Base-by-base conservation (phyloP, 2,888 invertebrate species). In the Galeruca laticollis region DNA sequence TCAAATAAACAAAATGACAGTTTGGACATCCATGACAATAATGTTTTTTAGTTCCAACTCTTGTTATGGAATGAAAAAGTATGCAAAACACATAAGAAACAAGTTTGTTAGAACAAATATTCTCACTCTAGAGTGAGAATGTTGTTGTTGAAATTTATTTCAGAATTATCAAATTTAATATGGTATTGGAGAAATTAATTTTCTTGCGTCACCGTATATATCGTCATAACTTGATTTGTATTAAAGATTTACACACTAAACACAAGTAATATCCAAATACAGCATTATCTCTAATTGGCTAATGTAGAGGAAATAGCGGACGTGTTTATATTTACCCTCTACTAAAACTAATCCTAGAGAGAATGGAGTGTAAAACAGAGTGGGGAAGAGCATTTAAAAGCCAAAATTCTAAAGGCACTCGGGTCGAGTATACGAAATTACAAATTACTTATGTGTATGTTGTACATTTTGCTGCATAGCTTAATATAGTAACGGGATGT, bases 291-390 rank as follows among this genome's bases (percentile, higher is more conserved):
- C 70, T 75, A 77, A 76, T 76, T 75, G 77, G 76, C 72, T 76
- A 77, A 77, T 77, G 77, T 75, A 75, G 74, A 75, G 76, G 77
- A 76, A 77, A 75, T 72, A 40, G 70, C 67, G 60, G 60, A 64
- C 69, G 64, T 71, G 71, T 68, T 68, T 64, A 71, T 68, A 67
- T 71, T 71, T 64, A 68, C 71, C 71, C 59, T 61, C 60, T 37
- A 60, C 61, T 60, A 60, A 47, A 60, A 60, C 66, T 66, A 66
- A 66, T 66, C 66, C 66, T 51, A 57, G 56, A 33, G 8, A 35
- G 18, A 18, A 18, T 5, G 35, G 56, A 8, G 56, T 26, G 56
- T 31, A n/a, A 11, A 51, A 18, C 18, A 18, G 49, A 21, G 10
- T 2, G 20, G 11, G 18, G 5, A 51, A 51, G 54, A 54, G 64